Percentiles rank a stretch among this genome's conserved stretches.
phyloP scores from a whole-genome alignment of 2,113 vertebrate genomes.

The Oryzias javanicus region DNA sequence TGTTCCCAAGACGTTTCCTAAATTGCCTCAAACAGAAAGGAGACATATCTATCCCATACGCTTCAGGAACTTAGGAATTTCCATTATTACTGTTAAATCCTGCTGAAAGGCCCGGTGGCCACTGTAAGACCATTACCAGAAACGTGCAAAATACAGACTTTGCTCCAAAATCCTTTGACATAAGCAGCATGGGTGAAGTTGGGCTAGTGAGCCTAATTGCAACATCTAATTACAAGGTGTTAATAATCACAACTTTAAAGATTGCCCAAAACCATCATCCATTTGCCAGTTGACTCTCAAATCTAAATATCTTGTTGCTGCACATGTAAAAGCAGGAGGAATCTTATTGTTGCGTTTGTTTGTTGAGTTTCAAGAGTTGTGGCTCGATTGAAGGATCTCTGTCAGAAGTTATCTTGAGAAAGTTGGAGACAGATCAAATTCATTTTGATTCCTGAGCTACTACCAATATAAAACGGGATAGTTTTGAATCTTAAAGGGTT shows the following conservation, averaged over 20 bases:
- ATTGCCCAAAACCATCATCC: constrained; percentile 91
- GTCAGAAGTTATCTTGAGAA: constrained; percentile 37
- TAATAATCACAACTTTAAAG: constrained; percentile 98
- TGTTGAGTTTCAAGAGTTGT: constrained; percentile 16
- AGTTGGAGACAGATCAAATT: constrained; percentile 17
- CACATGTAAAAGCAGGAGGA: constrained; percentile 66
- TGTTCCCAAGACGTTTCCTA: constrained; percentile 37
- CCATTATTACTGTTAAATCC: constrained; percentile 97
- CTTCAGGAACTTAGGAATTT: constrained; percentile 97
- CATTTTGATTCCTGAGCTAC: constrained; percentile 10
- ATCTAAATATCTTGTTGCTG: constrained; percentile 80
- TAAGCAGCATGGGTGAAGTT: no score
- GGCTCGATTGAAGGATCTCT: constrained; percentile 32
- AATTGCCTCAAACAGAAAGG: constrained; percentile 54
- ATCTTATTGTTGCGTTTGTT: constrained; percentile 57
- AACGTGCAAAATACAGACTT: no score
- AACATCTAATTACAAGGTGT: constrained; percentile 90
- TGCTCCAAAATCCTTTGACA: no score
- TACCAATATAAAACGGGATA: neutral
- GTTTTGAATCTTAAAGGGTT: no score
- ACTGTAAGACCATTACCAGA: no score
- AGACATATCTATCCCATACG: constrained; percentile 79
- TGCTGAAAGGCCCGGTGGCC: constrained; percentile 87
- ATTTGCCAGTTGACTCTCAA: constrained; percentile 71
- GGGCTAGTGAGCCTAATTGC: no score